A percentile compares a stretch with the other conserved stretches of the same genome.
phyloP scores from a whole-genome alignment of 2,797 vertebrate genomes.

The Megalops cyprinoides region DNA sequence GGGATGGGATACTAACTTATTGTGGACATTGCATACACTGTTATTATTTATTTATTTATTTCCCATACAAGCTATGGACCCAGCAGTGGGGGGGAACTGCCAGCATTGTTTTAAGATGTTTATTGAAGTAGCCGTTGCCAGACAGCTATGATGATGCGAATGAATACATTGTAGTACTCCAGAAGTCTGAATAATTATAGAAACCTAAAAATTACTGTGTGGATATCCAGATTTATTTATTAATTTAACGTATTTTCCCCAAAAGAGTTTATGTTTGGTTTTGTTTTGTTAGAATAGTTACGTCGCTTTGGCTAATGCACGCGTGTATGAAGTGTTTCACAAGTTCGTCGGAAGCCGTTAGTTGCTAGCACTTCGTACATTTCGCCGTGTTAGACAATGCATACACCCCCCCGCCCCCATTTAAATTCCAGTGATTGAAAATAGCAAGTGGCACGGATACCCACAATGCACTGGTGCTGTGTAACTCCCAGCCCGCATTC shows the following conservation, averaged over 20 bases:
- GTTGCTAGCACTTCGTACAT: neutral
- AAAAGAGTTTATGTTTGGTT: neutral
- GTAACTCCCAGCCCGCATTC: conserved; percentile 63
- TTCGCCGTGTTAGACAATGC: neutral
- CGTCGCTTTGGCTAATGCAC: neutral
- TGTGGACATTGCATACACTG: neutral
- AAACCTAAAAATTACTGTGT: neutral
- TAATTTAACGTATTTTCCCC: neutral
- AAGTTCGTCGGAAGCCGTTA: too few species aligned
- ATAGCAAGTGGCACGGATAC: conserved; percentile 72
- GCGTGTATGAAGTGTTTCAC: neutral
- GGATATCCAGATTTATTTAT: neutral
- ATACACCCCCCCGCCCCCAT: conserved; percentile 42
- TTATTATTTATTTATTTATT: neutral
- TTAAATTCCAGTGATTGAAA: conserved; percentile 73
- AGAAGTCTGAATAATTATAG: neutral
- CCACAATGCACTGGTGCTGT: conserved; percentile 69
- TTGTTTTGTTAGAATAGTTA: neutral
- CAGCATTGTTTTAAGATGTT: too few species aligned
- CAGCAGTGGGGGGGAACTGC: too few species aligned
- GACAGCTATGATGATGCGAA: neutral
- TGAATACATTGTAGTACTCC: neutral
- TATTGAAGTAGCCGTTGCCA: neutral
- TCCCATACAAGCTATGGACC: neutral
- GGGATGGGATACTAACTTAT: neutral